Base-by-base conservation (phyloP, 1,140 invertebrate genomes). In the Drosophila trapezifrons region DNA sequence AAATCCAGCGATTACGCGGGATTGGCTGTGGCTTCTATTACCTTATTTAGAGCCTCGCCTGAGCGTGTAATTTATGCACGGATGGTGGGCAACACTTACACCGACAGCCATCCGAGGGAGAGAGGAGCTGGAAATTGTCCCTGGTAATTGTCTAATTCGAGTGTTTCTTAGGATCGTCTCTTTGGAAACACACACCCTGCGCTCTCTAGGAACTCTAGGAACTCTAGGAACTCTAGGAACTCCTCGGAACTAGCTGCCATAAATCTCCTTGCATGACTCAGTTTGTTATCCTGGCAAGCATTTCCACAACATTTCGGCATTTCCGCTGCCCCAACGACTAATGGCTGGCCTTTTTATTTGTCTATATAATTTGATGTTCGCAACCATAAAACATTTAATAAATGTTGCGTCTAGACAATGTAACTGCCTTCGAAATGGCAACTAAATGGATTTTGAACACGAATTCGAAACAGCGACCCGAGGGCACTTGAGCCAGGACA, bases 371-470 rank as follows among this genome's bases (percentile, higher is more conserved):
- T 87, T 86, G 83, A 83, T 87, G 83, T 80, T 65, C 69, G 62
- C 63, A 80, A 52, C 84, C 84, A 90, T 89, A 89, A 89, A 89
- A 80, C 84, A 89, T 89, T 87, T 89, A 89, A 89, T 84, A 89
- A 89, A 89, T 80, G 85, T 72, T 89, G 78, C 78, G 87, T 90
- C 87, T 90, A 90, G 87, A 90, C 87, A 87, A 90, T 81, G 77
- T 90, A 90, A 90, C 87, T 90, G 87, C 78, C 87, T 78, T 77
- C 83, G 72, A 80, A 90, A 87, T 90, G 82, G 70, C 79, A 90
- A 84, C 83, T 90, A 83, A 90, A 90, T 90, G 87, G 87, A 90
- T 90, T 90, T 90, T 78, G 76, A 80, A 63, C 80, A 84, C 83
- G 87, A 75, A 65, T 89, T 89, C 84, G 80, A 89, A 78, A 74